phyloP scores from a whole-genome alignment of 2,888 invertebrate genomes.

The Nemurella pictetii region DNA sequence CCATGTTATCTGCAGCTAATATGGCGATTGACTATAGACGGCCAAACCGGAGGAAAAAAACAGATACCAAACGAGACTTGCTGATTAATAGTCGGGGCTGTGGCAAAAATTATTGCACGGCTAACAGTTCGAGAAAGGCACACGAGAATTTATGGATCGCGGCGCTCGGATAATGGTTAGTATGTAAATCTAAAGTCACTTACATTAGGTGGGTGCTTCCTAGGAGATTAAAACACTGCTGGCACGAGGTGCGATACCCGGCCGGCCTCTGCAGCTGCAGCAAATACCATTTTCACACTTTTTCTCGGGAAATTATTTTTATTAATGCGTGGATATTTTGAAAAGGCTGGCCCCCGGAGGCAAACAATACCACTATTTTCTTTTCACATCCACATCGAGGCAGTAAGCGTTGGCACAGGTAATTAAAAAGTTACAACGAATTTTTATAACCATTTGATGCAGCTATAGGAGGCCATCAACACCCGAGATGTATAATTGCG shows the following conservation, averaged over 20 bases:
- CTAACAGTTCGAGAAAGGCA: not conserved
- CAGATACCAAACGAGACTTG: not conserved
- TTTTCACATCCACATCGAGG: not conserved
- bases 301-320: not conserved
- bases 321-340: not conserved
- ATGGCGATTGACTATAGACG: not conserved
- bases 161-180: not conserved
- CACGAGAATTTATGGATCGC: not conserved
- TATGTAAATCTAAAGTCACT: constrained; percentile 4
- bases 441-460: not conserved
- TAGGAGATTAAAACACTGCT: not conserved
- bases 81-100: not conserved
- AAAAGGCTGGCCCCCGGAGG: not conserved
- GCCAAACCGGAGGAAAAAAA: not conserved
- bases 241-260: not conserved
- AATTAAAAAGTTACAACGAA: not conserved
- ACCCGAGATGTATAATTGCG: not conserved
- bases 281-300: not conserved
- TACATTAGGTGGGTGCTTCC: constrained; percentile 1
- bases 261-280: not conserved
- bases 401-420: not conserved
- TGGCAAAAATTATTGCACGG: not conserved
- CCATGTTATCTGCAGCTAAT: not conserved
- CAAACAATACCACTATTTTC: not conserved
- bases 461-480: not conserved